Conservation (phyloP, 2,888 invertebrate species). For the Cynaeus angustus region DNA sequence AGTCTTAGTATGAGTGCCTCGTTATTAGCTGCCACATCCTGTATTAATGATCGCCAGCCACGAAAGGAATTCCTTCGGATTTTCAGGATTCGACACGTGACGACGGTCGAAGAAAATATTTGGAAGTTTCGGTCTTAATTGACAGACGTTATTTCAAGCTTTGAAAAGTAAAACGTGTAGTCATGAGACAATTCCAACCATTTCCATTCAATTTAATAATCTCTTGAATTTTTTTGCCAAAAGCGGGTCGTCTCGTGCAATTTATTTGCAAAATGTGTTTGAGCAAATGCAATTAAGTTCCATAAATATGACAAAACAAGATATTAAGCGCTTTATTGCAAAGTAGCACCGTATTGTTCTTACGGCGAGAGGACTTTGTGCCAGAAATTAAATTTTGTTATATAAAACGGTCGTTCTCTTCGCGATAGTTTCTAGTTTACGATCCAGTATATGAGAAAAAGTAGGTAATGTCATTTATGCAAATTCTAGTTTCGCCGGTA, state of each 20-base stretch:
- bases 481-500: constrained; percentile 32
- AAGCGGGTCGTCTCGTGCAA: not conserved
- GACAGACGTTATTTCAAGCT: constrained; percentile 27
- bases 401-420: constrained; percentile 33
- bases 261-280: constrained; percentile 24
- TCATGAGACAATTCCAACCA: constrained; percentile 11
- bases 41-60: constrained; percentile 13
- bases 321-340: constrained; percentile 35
- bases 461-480: constrained; percentile 31
- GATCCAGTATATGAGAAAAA: constrained; percentile 26
- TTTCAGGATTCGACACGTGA: constrained; percentile 28
- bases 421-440: constrained; percentile 24
- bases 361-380: constrained; percentile 17
- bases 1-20: not conserved
- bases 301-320: constrained; percentile 31
- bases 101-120: constrained; percentile 36
- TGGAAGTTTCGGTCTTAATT: constrained; percentile 30
- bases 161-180: not conserved
- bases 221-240: not conserved
- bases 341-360: constrained; percentile 25
- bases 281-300: constrained; percentile 40
- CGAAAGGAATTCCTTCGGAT: constrained; percentile 19
- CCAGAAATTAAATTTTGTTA: constrained; percentile 48
- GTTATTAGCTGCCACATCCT: not conserved
- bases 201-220: not conserved